Percentiles rank a stretch among this genome's conserved stretches.
These are phyloP conservation scores for Microctonus aethiopoides DNA, from an alignment of 2,888 invertebrate species.

Conservation along the genomic window DNA sequence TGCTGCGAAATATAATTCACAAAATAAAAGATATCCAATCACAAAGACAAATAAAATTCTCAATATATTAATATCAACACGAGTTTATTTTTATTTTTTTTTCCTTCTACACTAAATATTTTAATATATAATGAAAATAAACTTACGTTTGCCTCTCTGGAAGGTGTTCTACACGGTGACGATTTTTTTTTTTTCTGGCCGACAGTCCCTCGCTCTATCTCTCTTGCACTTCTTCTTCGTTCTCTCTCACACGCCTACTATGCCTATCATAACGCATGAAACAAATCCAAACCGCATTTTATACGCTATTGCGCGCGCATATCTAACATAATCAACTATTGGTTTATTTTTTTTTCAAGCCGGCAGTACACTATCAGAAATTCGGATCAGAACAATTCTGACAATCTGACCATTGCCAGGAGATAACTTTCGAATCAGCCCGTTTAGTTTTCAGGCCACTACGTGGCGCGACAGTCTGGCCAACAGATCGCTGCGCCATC, in stretches of 20 bases:
- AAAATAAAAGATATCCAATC: background rate
- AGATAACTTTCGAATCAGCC: too few species aligned
- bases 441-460: too few species aligned
- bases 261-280: background rate
- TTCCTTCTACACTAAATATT: conserved; percentile 30
- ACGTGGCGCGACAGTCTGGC: too few species aligned
- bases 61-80: background rate
- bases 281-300: background rate
- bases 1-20: background rate
- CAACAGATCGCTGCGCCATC: too few species aligned
- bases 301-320: background rate
- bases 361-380: too few species aligned
- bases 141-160: conserved; percentile 47
- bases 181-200: conserved; percentile 51
- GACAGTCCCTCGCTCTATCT: conserved; percentile 1
- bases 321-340: background rate
- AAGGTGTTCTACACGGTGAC: conserved; percentile 45
- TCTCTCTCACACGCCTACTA: background rate
- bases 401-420: too few species aligned
- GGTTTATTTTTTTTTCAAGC: background rate
- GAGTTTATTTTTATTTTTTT: conserved; percentile 38
- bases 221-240: conserved; percentile 18
- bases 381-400: too few species aligned
- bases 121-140: conserved; percentile 38
- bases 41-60: conserved; percentile 1